Conservation (phyloP, 2,113 vertebrate species). For the Aphyosemion australe region DNA sequence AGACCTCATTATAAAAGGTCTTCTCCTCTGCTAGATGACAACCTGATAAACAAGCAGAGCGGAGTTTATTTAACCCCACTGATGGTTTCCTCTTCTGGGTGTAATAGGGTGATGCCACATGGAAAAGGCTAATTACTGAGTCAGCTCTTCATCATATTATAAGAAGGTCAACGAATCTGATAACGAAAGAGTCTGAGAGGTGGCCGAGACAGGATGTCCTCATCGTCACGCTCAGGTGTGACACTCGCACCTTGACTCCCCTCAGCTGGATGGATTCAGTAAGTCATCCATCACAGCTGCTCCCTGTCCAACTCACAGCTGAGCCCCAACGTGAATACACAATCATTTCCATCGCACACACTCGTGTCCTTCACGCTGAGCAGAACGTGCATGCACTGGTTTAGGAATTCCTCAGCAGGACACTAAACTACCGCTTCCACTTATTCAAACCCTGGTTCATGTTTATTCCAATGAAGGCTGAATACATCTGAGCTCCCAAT, state of each 20-base stretch:
- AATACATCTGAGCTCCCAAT: constrained; percentile 4
- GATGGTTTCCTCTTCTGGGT: no score
- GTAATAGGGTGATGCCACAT: no score
- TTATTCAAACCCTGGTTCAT: no score
- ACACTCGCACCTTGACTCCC: constrained; percentile 1
- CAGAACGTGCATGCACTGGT: constrained; percentile 22
- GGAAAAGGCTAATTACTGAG: no score
- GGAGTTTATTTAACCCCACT: no score
- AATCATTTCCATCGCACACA: constrained; percentile 8
- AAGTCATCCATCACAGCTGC: constrained; percentile 30
- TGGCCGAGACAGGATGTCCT: not conserved
- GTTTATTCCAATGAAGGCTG: no score
- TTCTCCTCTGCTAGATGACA: no score
- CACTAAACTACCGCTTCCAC: not conserved
- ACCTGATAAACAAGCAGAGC: no score
- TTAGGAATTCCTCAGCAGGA: constrained; percentile 34
- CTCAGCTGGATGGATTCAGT: constrained; percentile 29
- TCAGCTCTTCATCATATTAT: constrained; percentile 21
- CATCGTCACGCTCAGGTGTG: constrained; percentile 42
- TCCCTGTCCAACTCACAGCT: constrained; percentile 29
- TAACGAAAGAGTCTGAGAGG: not conserved
- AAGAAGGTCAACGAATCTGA: constrained; percentile 6
- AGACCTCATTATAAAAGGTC: no score
- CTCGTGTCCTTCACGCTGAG: constrained; percentile 23
- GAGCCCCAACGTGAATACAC: constrained; percentile 16